Evolutionary conservation across 1,140 invertebrate genomes (phyloP).

Genomic region (Chelonus insularis): DNA sequence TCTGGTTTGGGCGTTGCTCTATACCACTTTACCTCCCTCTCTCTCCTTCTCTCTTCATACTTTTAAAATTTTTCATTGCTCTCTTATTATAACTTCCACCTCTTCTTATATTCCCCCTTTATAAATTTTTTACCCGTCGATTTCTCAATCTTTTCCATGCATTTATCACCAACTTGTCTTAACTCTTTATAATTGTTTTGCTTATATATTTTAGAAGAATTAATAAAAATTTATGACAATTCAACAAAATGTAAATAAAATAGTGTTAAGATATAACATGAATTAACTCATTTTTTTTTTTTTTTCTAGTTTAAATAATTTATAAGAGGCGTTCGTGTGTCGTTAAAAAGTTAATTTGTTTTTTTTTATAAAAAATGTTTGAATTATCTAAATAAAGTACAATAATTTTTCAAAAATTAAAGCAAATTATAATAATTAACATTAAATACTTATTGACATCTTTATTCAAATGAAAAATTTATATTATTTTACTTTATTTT

Average conservation of each 20-base stretch:
- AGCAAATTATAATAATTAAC: no score
- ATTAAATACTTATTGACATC: no score
- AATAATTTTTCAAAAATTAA: no score
- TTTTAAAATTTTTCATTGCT: neutral
- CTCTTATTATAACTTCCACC: neutral
- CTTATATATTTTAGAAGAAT: neutral
- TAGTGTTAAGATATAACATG: no score
- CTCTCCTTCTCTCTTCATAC: neutral
- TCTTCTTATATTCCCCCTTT: neutral
- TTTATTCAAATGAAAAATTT: neutral
- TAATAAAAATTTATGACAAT: neutral
- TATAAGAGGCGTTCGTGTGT: no score
- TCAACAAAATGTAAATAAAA: no score
- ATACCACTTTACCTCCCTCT: neutral
- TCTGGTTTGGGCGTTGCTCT: constrained; percentile 39
- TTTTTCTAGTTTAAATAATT: no score
- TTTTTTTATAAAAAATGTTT: no score
- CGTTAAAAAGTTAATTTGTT: no score
- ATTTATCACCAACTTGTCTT: constrained; percentile 15
- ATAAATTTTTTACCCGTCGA: constrained; percentile 13
- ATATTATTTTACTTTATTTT: neutral
- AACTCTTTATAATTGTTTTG: neutral
- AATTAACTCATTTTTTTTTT: no score
- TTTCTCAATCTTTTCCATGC: constrained; percentile 21
- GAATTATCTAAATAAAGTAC: no score